A percentile compares a stretch with the other conserved stretches of the same genome.
Evolutionary conservation across 2,113 vertebrate genomes (phyloP).

Genomic region (Formicarius rufipectus): DNA sequence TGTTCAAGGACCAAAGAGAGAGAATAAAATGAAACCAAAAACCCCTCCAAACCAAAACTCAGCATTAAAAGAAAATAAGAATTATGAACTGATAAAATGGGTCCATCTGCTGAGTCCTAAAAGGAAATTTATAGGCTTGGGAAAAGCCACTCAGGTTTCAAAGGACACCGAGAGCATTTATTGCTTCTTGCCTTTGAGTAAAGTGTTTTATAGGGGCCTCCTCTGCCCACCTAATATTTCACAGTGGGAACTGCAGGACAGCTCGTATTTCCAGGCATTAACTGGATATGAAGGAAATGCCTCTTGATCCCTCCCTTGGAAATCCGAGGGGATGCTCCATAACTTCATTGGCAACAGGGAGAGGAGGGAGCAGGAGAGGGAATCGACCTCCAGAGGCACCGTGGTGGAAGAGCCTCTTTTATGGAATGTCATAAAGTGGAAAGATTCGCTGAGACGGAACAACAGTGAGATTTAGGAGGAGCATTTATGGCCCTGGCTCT

Average conservation of each 20-base stretch:
- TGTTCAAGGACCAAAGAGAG: background rate
- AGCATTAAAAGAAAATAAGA: background rate
- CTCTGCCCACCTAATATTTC: background rate
- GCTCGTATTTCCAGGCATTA: background rate
- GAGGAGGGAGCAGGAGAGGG: background rate
- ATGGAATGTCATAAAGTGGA: background rate
- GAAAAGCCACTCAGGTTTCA: background rate
- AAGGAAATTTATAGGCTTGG: background rate
- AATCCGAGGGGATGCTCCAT: background rate
- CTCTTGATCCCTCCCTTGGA: background rate
- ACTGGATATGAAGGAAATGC: background rate
- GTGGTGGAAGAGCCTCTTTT: background rate
- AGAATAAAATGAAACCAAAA: background rate
- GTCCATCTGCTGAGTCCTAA: background rate
- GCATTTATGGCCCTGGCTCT: background rate
- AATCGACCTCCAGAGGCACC: background rate
- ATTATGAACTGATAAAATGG: background rate
- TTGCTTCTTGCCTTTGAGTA: background rate
- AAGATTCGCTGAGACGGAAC: background rate
- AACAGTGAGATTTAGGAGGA: background rate
- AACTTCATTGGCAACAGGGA: background rate
- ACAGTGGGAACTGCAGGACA: background rate
- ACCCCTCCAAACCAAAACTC: background rate
- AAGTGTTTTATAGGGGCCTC: background rate
- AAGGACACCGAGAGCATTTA: conserved; percentile 1